These are phyloP conservation scores for Perodicticus potto DNA, from an alignment of 2,797 vertebrate genomes.

Conservation along the genomic window DNA sequence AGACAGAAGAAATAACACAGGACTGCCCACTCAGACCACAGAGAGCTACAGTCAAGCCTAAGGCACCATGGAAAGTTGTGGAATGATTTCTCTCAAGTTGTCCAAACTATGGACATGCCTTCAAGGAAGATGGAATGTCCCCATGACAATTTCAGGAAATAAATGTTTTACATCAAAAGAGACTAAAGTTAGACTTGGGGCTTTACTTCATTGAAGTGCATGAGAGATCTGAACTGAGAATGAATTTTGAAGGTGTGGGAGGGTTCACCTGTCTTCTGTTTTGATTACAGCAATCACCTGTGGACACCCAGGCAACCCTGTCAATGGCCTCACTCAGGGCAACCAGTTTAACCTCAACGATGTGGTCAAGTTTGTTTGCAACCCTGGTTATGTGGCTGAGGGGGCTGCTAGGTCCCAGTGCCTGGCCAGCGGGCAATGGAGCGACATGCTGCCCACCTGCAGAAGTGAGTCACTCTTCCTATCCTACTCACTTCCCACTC, in stretches of 20 bases:
- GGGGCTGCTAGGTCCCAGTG: conserved; percentile 93
- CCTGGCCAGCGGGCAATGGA: conserved; percentile 97
- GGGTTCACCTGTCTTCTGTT: conserved; percentile 59
- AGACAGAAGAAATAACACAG: background rate
- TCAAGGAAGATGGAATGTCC: background rate
- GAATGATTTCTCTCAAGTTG: background rate
- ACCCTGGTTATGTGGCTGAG: conserved; percentile 93
- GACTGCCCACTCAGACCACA: background rate
- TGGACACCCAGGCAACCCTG: conserved; percentile 97
- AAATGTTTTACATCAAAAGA: background rate
- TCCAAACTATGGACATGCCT: background rate
- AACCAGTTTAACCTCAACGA: conserved; percentile 97
- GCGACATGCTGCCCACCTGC: conserved; percentile 93
- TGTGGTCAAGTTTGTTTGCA: conserved; percentile 94
- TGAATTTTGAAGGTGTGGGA: background rate
- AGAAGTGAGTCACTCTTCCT: conserved; percentile 91
- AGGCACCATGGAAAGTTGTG: background rate
- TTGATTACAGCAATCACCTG: conserved; percentile 95
- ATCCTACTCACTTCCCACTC: background rate
- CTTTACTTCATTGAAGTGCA: background rate
- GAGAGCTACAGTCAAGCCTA: background rate
- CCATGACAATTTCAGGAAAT: background rate
- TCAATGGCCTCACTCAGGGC: conserved; percentile 95
- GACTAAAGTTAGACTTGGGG: background rate
- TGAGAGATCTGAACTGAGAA: background rate